Base-by-base conservation (phyloP, 2,113 vertebrate species). In the Pogonocichla stellata region DNA sequence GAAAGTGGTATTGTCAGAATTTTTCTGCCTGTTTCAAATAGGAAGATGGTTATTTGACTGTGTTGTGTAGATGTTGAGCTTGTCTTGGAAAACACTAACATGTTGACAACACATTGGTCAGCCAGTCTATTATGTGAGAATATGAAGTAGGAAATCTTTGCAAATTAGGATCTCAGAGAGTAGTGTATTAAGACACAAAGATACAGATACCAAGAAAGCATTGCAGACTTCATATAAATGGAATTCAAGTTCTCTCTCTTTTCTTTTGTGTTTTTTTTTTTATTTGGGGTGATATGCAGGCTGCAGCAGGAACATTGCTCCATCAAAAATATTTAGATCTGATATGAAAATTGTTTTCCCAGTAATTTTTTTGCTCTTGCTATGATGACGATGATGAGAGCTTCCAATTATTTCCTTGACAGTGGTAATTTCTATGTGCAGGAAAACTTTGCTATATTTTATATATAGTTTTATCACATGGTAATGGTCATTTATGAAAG, bases 1-100 rank as follows among this genome's bases (percentile, higher is more conserved):
- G 78, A 80, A 96, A 93, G 92, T 73, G 34, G 83, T 95, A 96
- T 97, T 95, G 92, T 96, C 89, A 90, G 85, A 92, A 97, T 80
- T 96, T 96, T 93, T 82, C 71, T 80, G 97, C 95, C 74, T 86
- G 24, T 97, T 96, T 93, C 79, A 58, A 97, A 86, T 62, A 82
- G 80, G 71, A 78, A 77, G 62, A 56, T 8, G 33, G 56, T 80
- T 74, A 73, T 93, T 96, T 95, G 87, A 94, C 92, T 86, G 86
- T 86, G 71, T 91, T 97, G 66, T 26, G 17, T 92, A 54, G 80
- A 19, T 38, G 4, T 42, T 90, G 93, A 96, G 60, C 48, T 89
- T 54, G 9, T 43, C 50, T 86, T 64, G 24, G 25, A 36, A 56
- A 90, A 84, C 78, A 60, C 2, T 8, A 31, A 29, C 12, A 22